Evolutionary conservation across 2,797 vertebrate genomes (phyloP).

Genomic region (Gambelia wislizenii): DNA sequence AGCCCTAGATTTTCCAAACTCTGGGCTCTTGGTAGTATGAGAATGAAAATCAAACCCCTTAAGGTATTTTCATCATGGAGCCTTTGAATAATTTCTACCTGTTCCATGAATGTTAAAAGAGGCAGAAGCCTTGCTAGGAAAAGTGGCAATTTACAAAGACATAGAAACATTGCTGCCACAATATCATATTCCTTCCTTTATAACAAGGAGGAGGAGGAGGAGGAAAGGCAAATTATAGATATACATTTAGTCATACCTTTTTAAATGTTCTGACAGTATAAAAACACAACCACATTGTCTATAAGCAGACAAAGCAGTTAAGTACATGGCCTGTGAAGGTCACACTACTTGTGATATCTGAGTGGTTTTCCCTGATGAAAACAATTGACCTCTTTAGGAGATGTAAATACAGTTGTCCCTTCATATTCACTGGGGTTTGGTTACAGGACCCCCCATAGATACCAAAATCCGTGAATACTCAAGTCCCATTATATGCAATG

Average conservation of each 20-base stretch:
- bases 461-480: too few relatives aligned
- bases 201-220: background rate
- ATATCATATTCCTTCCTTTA: background rate
- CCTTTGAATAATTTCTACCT: background rate
- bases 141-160: background rate
- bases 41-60: background rate
- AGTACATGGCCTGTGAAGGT: constrained; percentile 3
- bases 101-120: background rate
- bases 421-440: too few relatives aligned
- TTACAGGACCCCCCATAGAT: too few relatives aligned
- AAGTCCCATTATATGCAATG: too few relatives aligned
- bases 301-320: background rate
- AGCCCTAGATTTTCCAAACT: too few relatives aligned
- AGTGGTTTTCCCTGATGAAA: constrained; percentile 21
- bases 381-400: background rate
- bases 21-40: background rate
- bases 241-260: background rate
- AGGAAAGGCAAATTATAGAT: background rate
- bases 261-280: background rate
- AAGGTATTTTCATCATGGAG: background rate
- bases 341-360: background rate
- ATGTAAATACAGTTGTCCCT: too few relatives aligned
- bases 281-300: background rate
- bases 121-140: background rate
- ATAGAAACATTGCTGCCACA: background rate